These are phyloP conservation scores for Strigamia maritima DNA, from an alignment of 2,888 invertebrate species.

Conservation along the genomic window DNA sequence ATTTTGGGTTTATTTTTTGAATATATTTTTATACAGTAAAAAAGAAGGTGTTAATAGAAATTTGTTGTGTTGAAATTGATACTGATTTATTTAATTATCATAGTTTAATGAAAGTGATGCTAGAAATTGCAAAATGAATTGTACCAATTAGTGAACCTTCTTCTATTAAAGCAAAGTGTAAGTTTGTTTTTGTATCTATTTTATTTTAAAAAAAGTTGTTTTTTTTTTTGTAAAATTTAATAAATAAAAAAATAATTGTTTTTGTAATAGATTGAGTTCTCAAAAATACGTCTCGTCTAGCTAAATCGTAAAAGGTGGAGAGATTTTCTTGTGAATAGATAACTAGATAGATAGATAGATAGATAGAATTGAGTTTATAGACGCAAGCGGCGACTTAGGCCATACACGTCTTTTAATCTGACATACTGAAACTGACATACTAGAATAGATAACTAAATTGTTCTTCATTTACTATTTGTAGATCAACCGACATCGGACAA, in stretches of 20 bases:
- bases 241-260: neutral
- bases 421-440: too few relatives aligned
- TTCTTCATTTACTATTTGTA: too few relatives aligned
- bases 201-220: neutral
- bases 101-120: neutral
- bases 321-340: too few relatives aligned
- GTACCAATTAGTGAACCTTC: neutral
- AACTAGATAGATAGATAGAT: too few relatives aligned
- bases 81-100: neutral
- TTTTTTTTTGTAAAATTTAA: neutral
- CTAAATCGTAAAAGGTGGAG: too few relatives aligned
- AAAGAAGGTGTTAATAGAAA: neutral
- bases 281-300: too few relatives aligned
- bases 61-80: neutral
- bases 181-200: slow-evolving; percentile 4
- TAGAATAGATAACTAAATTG: too few relatives aligned
- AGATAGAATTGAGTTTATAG: too few relatives aligned
- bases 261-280: too few relatives aligned
- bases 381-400: too few relatives aligned
- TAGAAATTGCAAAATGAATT: neutral
- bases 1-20: neutral
- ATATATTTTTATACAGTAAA: neutral
- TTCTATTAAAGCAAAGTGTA: neutral
- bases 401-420: too few relatives aligned
- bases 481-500: too few relatives aligned